These are phyloP conservation scores for Trididemnum clinides DNA, from an alignment of 23 tunicate genomes.

Conservation along the genomic window DNA sequence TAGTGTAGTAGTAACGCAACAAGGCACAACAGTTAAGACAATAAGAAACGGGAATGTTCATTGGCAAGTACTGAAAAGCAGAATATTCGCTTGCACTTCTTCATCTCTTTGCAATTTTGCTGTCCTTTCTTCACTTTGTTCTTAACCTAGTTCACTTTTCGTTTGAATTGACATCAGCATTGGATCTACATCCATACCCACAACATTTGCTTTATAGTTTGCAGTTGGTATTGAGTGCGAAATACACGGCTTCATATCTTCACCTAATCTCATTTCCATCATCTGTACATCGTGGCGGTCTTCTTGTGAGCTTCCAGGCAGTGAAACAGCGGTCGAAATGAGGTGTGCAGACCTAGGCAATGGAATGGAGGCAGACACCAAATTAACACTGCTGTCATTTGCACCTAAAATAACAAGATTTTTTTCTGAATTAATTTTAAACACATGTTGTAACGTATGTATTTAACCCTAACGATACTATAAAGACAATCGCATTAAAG, in stretches of 20 bases:
- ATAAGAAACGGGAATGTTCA: no score
- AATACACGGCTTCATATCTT: conserved; percentile 9
- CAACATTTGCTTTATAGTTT: not conserved
- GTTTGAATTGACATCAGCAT: not conserved
- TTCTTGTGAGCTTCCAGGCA: not conserved
- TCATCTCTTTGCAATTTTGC: no score
- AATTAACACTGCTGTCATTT: conserved; percentile 12
- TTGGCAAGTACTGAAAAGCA: no score
- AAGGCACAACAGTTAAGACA: no score
- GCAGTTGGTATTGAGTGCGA: not conserved
- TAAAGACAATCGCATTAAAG: no score
- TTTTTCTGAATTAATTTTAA: no score
- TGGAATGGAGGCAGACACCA: conserved; percentile 29
- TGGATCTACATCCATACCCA: conserved; percentile 25
- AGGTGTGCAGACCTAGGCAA: not conserved
- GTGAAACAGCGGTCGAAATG: not conserved
- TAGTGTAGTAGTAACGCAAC: no score
- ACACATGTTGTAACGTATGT: no score
- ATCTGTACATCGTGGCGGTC: not conserved
- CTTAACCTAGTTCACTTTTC: not conserved
- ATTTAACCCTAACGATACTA: no score
- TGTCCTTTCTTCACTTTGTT: no score
- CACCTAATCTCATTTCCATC: conserved; percentile 5
- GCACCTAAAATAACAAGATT: conserved; percentile 15
- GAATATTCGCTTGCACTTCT: no score